These are phyloP conservation scores for Glaucopsyche alexis DNA, from an alignment of 2,888 invertebrate genomes.

Conservation along the genomic window DNA sequence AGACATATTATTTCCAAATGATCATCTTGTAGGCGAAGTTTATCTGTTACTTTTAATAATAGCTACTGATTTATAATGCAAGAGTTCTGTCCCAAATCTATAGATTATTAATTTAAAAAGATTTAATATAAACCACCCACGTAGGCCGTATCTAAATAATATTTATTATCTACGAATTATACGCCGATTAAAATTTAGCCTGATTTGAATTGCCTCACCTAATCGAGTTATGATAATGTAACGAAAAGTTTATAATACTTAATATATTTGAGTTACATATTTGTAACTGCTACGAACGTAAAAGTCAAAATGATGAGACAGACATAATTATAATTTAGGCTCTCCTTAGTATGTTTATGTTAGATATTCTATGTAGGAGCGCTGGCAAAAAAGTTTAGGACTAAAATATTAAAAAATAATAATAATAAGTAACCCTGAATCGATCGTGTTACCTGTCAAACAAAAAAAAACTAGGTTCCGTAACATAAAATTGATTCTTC, in stretches of 20 bases:
- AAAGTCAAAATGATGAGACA: not conserved
- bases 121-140: conserved; percentile 6
- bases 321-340: not conserved
- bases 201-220: conserved; percentile 50
- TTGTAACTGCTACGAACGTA: not conserved
- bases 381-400: too few species aligned
- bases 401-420: too few species aligned
- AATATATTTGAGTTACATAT: conserved; percentile 2
- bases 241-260: conserved; percentile 40
- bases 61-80: not conserved
- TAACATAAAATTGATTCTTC: too few species aligned
- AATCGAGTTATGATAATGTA: conserved; percentile 56
- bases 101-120: not conserved
- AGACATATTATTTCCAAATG: not conserved
- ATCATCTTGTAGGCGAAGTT: not conserved
- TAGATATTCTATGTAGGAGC: too few species aligned
- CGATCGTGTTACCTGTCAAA: too few species aligned
- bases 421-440: too few species aligned
- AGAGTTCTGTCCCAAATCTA: not conserved
- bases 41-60: not conserved
- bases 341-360: not conserved
- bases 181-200: conserved; percentile 17
- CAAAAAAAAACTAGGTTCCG: too few species aligned
- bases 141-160: not conserved
- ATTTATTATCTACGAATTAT: conserved; percentile 6